Evolutionary conservation across 2,113 vertebrate genomes (phyloP).

Genomic region (Neopipo cinnamomea): DNA sequence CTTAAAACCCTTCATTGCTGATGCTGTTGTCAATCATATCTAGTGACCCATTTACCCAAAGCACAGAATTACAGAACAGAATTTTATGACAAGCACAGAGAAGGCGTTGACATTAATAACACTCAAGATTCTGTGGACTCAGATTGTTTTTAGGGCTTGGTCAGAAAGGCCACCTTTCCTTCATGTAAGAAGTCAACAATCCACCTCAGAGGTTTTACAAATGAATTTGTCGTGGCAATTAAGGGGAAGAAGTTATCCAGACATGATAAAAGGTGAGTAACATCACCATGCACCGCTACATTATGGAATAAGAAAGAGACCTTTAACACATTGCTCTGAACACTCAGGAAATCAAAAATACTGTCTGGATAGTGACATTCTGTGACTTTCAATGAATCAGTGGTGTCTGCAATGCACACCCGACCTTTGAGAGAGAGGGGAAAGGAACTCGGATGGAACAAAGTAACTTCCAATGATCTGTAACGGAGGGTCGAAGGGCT

Average conservation of each 20-base stretch:
- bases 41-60: slow-evolving; percentile 51
- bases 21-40: slow-evolving; percentile 51
- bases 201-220: neutral
- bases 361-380: slow-evolving; percentile 12
- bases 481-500: neutral
- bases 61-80: slow-evolving; percentile 28
- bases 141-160: neutral
- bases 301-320: slow-evolving; percentile 1
- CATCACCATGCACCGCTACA: neutral
- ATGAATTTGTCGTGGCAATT: slow-evolving; percentile 37
- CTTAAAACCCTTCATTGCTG: slow-evolving; percentile 36
- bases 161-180: slow-evolving; percentile 13
- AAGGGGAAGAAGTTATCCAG: neutral
- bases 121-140: neutral
- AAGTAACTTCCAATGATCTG: neutral
- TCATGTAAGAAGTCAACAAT: neutral
- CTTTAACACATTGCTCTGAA: slow-evolving; percentile 7
- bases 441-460: neutral
- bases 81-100: neutral
- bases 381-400: slow-evolving; percentile 20
- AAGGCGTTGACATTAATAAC: neutral
- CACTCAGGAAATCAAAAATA: slow-evolving; percentile 17
- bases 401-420: neutral
- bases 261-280: slow-evolving; percentile 2
- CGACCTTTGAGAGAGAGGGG: neutral